Base-by-base conservation (phyloP, 2,113 vertebrate genomes). In the Erpornis zantholeuca region DNA sequence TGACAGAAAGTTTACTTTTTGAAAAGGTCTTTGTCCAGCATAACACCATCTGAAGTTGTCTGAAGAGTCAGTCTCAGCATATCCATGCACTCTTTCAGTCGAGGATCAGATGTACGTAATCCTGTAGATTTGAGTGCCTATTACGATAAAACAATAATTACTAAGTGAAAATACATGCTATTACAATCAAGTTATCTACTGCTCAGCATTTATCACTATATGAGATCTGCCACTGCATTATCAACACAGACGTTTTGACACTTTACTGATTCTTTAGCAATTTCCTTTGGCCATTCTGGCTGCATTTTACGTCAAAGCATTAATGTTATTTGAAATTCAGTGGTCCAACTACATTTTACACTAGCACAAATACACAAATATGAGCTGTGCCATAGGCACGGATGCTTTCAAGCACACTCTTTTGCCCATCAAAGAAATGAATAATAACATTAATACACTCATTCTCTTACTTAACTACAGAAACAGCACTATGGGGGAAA, bases 1-100 rank as follows among this genome's bases (percentile, higher is more conserved):
- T 91, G 92, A 90, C 69, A 85, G 79, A 90, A 96, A 92, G 82
- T 96, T 96, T 98, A 99, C 99, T 99, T 99, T 98, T 99, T 99
- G 97, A 99, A 99, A 96, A 99, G 99, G 93, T 99, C 99, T 97
- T 99, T 98, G 98, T 99, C 99, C 95, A 99, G 98, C 90, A 99
- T 99, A 52, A 99, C 98, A 79, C 99, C 99, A 81, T 99, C 99
- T 66, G 99, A 99, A 40, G 99, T 99, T 69, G 99, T 99, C 92
- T 99, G 99, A 96, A 99, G 94, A 61, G 99, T 99, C 96, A 99
- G 96, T 97, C 99, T 99, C 97, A 99, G 98, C 99, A 99, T 99
- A 97, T 99, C 99, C 99, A 99, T 99, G 96, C 99, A 99, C 97
- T 99, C 99, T 91, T 99, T 99, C 96, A 99, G 97, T 71, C 99